Evolutionary conservation across 2,797 vertebrate species (phyloP), one percentile per base, ranked within the genome.

Genomic region (Saxicola maurus): DNA sequence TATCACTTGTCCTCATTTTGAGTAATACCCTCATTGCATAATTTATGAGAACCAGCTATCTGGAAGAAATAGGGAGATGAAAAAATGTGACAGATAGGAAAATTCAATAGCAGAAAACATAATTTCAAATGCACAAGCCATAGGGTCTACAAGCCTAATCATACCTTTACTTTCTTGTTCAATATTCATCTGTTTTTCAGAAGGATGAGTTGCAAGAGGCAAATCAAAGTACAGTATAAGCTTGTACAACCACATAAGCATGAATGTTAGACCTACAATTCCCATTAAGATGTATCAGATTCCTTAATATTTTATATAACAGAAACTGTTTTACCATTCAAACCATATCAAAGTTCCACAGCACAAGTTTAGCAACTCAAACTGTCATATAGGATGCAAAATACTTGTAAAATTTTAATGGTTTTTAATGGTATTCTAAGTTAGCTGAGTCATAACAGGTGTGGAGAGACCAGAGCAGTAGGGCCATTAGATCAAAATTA

Each of bases 41-140:
- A 77, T 90, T 91, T 71, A 85, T 80, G 72, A 91, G 68, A 85
- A 89, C 19, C 72, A 85, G 53, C 57, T 92, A 59, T 80, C 31
- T 82, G 78, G 76, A 85, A 60, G 65, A 88, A 80, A 60, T 4
- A 80, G 52, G 12, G n/a, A 84, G 35, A 71, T 48, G 35, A 72
- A 82, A 80, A 93, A 87, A 49, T 10, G 16, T 64, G 55, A 89
- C 3, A 72, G 37, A 42, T 8, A 38, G 51, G 35, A 78, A 87
- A 82, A 71, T 15, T 61, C 46, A 86, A 46, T 1, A 89, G 51
- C 61, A 87, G 73, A 62, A 77, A 64, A 82, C 49, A 21, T 48
- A 5, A 78, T 89, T 78, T 55, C 33, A 62, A 61, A 62, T 30
- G 15, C n/a, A 28, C 23, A 72, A 75, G 13, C 53, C 27, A 11